phyloP scores from a whole-genome alignment of 2,888 invertebrate species.

The Andricus curvator region DNA sequence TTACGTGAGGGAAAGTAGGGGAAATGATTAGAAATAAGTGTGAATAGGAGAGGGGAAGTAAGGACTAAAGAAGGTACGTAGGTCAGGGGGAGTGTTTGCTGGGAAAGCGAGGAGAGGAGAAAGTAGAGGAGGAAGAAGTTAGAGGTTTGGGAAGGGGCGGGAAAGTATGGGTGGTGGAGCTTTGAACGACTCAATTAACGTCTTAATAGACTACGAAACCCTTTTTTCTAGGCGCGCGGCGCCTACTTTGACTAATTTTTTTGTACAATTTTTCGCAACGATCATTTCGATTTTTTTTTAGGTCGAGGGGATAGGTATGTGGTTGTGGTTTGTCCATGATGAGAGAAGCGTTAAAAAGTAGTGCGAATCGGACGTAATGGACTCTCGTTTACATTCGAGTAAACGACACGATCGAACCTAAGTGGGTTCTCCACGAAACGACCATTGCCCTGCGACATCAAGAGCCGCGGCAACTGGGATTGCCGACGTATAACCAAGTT shows the following conservation, averaged over 20 bases:
- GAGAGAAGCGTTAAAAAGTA: conserved; percentile 23
- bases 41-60: too few species aligned
- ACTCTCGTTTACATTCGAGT: conserved; percentile 36
- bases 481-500: conserved; percentile 67
- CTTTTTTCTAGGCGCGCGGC: too few species aligned
- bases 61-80: too few species aligned
- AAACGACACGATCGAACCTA: conserved; percentile 43
- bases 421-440: conserved; percentile 40
- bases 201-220: too few species aligned
- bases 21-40: too few species aligned
- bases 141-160: too few species aligned
- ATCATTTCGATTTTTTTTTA: neutral
- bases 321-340: neutral
- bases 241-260: neutral
- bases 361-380: conserved; percentile 18
- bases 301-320: neutral
- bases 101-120: too few species aligned
- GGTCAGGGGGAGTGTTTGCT: too few species aligned
- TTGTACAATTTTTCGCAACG: neutral
- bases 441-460: conserved; percentile 46
- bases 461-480: conserved; percentile 56
- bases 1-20: too few species aligned
- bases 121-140: too few species aligned
- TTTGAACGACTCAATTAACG: too few species aligned
- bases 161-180: too few species aligned